Conservation (phyloP, 1,140 invertebrate species). For the Musca domestica region DNA sequence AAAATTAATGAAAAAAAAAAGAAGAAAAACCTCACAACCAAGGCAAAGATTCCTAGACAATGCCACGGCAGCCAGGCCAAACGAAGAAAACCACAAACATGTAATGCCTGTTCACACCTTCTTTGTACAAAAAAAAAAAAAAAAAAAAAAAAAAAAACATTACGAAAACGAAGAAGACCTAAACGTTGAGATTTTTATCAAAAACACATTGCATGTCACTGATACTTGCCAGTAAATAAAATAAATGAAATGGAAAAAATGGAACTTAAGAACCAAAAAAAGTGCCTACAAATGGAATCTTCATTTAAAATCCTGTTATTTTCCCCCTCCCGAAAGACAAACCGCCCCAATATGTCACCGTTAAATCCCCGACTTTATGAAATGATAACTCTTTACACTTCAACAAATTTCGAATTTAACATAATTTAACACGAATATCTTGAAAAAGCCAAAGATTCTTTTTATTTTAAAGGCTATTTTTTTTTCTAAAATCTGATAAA, state of each 20-base stretch:
- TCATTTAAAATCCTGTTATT: neutral
- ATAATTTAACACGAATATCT: neutral
- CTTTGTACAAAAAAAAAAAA: no score
- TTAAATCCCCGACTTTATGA: slow-evolving; percentile 11
- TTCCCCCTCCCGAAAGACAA: no score
- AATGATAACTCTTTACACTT: slow-evolving; percentile 4
- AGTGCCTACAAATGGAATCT: no score
- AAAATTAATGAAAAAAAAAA: no score
- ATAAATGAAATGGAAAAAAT: no score
- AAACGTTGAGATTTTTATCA: slow-evolving; percentile 6
- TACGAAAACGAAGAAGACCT: neutral
- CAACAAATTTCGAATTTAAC: neutral
- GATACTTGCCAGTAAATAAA: neutral
- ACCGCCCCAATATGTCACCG: neutral
- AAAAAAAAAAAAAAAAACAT: no score
- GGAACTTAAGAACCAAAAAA: no score
- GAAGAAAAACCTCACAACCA: no score
- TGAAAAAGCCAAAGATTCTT: no score
- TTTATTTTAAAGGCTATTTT: neutral
- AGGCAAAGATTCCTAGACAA: no score
- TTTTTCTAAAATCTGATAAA: slow-evolving; percentile 21
- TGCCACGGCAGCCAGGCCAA: neutral
- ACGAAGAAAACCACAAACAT: neutral
- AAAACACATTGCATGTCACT: slow-evolving; percentile 18
- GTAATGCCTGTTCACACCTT: slow-evolving; percentile 16